These are phyloP conservation scores for Drosophila navojoa DNA, from an alignment of 1,140 invertebrate genomes.

Conservation along the genomic window DNA sequence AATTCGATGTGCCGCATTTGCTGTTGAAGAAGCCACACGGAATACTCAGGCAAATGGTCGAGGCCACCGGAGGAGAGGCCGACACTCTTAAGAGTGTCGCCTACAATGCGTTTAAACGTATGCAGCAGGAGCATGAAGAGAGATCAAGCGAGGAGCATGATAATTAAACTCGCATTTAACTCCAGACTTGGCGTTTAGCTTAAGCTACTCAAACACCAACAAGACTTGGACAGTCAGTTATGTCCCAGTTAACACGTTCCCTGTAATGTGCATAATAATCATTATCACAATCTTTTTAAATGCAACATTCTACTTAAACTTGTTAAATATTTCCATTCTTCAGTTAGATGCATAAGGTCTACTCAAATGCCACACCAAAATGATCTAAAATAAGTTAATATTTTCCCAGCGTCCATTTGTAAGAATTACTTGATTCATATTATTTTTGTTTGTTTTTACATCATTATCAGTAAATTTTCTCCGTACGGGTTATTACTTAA, in stretches of 20 bases:
- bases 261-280: not conserved
- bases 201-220: constrained; percentile 12
- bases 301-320: not conserved
- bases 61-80: constrained; percentile 4
- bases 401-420: not conserved
- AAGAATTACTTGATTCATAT: constrained; percentile 2
- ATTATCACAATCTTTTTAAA: not conserved
- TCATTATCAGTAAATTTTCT: not conserved
- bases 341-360: not conserved
- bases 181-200: constrained; percentile 16
- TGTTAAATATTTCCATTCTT: not conserved
- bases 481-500: constrained; percentile 1
- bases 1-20: constrained; percentile 6
- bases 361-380: constrained; percentile 37
- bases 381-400: not conserved
- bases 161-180: constrained; percentile 45
- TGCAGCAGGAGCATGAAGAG: constrained; percentile 57
- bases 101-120: constrained; percentile 51
- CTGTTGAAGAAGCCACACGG: constrained; percentile 3
- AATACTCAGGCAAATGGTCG: constrained; percentile 9
- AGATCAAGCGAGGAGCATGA: constrained; percentile 1
- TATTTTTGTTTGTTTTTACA: constrained; percentile 2
- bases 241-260: not conserved
- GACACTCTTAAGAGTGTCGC: constrained; percentile 70
- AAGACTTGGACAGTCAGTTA: not conserved